These are phyloP conservation scores for Psittacula derbiana DNA, from an alignment of 2,797 vertebrate species.

Conservation along the genomic window DNA sequence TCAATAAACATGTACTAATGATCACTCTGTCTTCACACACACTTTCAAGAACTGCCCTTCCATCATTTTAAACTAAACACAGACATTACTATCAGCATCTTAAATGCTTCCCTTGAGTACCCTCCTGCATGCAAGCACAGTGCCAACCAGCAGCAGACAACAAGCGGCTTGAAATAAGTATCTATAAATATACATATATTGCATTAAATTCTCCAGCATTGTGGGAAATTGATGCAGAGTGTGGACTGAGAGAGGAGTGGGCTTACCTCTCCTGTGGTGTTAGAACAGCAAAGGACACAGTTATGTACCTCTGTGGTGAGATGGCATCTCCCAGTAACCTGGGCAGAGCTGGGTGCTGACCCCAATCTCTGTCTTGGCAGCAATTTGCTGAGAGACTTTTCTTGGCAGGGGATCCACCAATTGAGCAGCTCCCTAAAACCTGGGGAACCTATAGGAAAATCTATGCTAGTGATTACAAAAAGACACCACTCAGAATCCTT, in stretches of 20 bases:
- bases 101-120: background rate
- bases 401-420: rapidly evolving
- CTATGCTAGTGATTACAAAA: background rate
- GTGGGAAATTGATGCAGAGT: background rate
- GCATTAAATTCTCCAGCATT: background rate
- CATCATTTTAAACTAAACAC: background rate
- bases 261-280: background rate
- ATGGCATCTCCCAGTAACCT: background rate
- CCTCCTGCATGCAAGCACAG: rapidly evolving
- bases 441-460: background rate
- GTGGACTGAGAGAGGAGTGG: background rate
- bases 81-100: background rate
- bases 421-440: background rate
- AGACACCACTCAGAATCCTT: background rate
- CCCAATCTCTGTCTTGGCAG: background rate
- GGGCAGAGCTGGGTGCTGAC: background rate
- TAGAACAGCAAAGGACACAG: background rate
- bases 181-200: background rate
- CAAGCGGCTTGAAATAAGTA: background rate
- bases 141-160: background rate
- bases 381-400: background rate
- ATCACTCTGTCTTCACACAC: background rate
- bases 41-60: background rate
- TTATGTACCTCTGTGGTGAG: background rate
- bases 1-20: constrained; percentile 3